Conservation (phyloP, 2,113 vertebrate genomes). For the Tinamus guttatus region DNA sequence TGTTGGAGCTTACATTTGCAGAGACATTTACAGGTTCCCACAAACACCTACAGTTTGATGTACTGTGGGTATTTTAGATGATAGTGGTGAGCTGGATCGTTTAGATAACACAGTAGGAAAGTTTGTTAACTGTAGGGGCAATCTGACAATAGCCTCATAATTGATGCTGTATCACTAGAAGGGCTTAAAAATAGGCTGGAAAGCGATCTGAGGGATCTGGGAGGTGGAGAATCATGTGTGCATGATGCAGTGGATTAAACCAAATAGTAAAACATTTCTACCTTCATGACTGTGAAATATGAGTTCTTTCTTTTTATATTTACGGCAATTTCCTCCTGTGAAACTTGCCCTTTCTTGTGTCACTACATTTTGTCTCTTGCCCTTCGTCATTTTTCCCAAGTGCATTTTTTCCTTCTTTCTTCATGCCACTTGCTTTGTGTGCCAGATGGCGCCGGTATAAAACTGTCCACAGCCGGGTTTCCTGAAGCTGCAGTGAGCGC, state of each 20-base stretch:
- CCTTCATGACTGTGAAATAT: neutral
- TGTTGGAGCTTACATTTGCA: neutral
- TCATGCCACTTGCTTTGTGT: neutral
- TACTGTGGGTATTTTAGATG: neutral
- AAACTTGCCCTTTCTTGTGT: neutral
- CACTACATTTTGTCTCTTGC: neutral
- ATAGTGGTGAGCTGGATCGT: neutral
- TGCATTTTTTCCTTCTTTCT: neutral
- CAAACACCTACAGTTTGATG: constrained; percentile 27
- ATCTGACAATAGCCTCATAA: neutral
- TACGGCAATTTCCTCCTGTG: neutral
- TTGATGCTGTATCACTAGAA: neutral
- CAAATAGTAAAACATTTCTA: neutral
- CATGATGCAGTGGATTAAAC: neutral
- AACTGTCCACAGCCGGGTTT: neutral
- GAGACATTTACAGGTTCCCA: constrained; percentile 22
- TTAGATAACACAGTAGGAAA: neutral
- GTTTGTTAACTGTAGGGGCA: neutral
- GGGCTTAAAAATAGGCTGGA: neutral
- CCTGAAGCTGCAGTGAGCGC: neutral
- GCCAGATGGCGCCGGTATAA: neutral
- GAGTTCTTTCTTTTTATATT: neutral
- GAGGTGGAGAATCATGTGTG: neutral
- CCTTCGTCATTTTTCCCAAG: neutral
- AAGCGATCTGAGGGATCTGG: neutral